Evolutionary conservation across 1,140 invertebrate genomes (phyloP), one percentile per base, ranked within the genome.

Genomic region (Lepidurus apus): DNA sequence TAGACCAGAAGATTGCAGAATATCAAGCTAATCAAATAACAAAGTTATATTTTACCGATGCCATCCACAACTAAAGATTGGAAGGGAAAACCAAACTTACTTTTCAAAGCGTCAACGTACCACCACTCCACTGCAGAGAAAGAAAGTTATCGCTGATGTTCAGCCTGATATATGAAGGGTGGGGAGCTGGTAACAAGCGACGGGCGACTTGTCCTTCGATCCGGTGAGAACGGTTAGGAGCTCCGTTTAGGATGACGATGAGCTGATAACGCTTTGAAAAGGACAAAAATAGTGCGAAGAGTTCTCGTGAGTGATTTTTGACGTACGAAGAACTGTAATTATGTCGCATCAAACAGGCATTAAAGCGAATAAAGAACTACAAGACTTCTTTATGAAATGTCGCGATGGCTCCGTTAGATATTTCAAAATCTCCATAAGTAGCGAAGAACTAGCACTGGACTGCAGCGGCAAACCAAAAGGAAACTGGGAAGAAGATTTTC

Each of bases 401-500:
- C 89, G 91, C 80, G 91, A 93, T 85, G 93, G 93, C 42, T 93
- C 92, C 85, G 89, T 93, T 77, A 88, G 94, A 80, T 86, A 92
- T 24, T 85, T 96, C 77, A 95, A 95, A 89, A 88, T 96, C 80
- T 91, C 91, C 17, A 96, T 96, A 80, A 90, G 93, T 86, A 92
- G 95, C 87, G 95, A 97, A 86, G 90, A 95, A 87, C 84, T 97
- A 45, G 85, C 86, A 42, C 87, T 95, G 75, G 87, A 91, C 43
- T 88, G 89, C 80, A 89, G 90, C 78, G 87, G 90, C 45, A 89
- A 91, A 79, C 87, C 89, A 17, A 90, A 90, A 80, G 89, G 90
- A 79, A 90, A 91, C 80, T 97, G 95, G 95, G 92, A 95, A 82
- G 89, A 93, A 77, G 94, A 95, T 87, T 98, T 94, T 87, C 92